Percentiles rank a stretch among this genome's conserved stretches.
Evolutionary conservation across 2,797 vertebrate genomes (phyloP).

Genomic region (Liasis olivaceus): DNA sequence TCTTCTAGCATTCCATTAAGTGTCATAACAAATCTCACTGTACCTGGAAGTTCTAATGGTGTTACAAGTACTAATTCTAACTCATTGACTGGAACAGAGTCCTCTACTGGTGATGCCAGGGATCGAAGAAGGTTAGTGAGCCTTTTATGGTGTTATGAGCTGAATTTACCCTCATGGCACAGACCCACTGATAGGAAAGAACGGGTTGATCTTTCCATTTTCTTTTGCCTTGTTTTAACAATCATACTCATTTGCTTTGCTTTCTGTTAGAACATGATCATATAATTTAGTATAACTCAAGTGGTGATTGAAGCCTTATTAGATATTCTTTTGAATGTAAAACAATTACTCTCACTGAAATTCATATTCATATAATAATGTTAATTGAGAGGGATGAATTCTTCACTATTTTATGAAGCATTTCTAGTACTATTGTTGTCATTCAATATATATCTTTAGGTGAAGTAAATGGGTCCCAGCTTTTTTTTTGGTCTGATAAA

Average conservation of each 20-base stretch:
- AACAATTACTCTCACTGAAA: neutral
- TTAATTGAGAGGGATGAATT: neutral
- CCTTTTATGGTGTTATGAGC: conserved; percentile 11
- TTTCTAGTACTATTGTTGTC: neutral
- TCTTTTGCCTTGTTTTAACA: neutral
- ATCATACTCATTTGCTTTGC: neutral
- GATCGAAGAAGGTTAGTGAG: conserved; percentile 75
- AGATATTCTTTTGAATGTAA: neutral
- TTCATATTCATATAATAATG: neutral
- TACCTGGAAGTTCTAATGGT: conserved; percentile 68
- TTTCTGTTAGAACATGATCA: neutral
- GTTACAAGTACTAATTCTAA: conserved; percentile 51
- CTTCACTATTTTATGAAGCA: neutral
- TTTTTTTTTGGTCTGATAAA: neutral
- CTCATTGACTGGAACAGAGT: conserved; percentile 65
- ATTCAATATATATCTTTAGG: neutral
- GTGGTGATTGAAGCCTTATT: neutral
- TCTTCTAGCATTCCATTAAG: conserved; percentile 71
- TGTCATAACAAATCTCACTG: conserved; percentile 74
- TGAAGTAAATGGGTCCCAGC: neutral
- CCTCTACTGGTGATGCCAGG: conserved; percentile 70
- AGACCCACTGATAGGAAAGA: neutral
- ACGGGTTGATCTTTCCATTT: neutral
- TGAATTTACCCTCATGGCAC: neutral
- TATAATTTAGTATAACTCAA: neutral